Evolutionary conservation across 1,140 invertebrate genomes (phyloP).

Genomic region (Drosophila kepulauana): DNA sequence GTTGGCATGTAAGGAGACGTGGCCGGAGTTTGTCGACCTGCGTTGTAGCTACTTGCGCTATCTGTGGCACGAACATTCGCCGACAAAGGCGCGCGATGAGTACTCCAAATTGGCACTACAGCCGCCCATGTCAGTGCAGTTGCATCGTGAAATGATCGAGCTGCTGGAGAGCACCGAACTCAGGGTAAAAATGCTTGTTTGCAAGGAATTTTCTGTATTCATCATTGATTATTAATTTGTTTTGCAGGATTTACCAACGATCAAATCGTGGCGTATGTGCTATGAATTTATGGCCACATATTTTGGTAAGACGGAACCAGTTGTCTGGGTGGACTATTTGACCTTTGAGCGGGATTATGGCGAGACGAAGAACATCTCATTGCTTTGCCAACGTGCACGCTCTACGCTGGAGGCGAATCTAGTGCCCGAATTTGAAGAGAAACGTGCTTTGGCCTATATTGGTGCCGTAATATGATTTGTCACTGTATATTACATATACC

Average conservation of each 20-base stretch:
- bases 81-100: constrained; percentile 62
- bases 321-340: constrained; percentile 76
- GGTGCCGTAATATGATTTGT: constrained; percentile 45
- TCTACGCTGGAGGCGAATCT: constrained; percentile 59
- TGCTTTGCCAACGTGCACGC: constrained; percentile 63
- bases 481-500: not conserved
- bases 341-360: constrained; percentile 78
- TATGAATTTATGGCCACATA: constrained; percentile 71
- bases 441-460: constrained; percentile 61
- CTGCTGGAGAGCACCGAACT: constrained; percentile 58
- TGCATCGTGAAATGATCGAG: constrained; percentile 74
- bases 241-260: constrained; percentile 46
- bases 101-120: constrained; percentile 66
- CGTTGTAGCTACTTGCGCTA: constrained; percentile 71
- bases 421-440: constrained; percentile 61
- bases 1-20: constrained; percentile 60
- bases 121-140: constrained; percentile 68
- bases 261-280: constrained; percentile 68
- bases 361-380: constrained; percentile 63
- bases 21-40: constrained; percentile 61
- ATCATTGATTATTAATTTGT: not conserved
- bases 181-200: constrained; percentile 16
- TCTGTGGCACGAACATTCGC: constrained; percentile 66
- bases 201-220: not conserved
- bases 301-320: constrained; percentile 71